phyloP scores from a whole-genome alignment of 2,113 vertebrate genomes.

The Barbus barbus region DNA sequence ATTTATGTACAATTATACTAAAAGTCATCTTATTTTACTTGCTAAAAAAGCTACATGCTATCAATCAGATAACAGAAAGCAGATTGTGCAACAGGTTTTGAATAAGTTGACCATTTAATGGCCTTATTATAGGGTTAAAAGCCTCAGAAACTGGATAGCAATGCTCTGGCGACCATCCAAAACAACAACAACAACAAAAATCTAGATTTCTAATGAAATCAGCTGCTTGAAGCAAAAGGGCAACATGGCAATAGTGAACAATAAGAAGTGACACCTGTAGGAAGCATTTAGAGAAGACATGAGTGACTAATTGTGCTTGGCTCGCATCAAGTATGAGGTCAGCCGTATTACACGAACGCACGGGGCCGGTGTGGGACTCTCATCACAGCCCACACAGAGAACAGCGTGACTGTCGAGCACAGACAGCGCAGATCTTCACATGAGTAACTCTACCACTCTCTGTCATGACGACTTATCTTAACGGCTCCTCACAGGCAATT shows the following conservation, averaged over 20 bases:
- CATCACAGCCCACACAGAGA: conserved; percentile 28
- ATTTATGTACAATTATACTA: no score
- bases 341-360: not conserved
- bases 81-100: no score
- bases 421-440: not conserved
- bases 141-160: not conserved
- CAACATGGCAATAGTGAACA: no score
- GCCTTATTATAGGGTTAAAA: not conserved
- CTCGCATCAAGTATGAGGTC: not conserved
- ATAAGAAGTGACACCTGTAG: not conserved
- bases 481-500: not conserved
- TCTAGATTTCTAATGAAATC: not conserved
- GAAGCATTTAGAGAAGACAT: not conserved
- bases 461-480: not conserved
- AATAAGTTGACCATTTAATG: not conserved
- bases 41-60: no score
- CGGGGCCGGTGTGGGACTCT: no score
- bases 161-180: not conserved
- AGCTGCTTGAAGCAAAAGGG: not conserved
- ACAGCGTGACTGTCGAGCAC: conserved; percentile 10
- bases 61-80: no score
- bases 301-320: not conserved
- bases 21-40: no score
- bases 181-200: not conserved
- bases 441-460: not conserved